Base-by-base conservation (phyloP, 2,113 vertebrate genomes). In the Naja naja region DNA sequence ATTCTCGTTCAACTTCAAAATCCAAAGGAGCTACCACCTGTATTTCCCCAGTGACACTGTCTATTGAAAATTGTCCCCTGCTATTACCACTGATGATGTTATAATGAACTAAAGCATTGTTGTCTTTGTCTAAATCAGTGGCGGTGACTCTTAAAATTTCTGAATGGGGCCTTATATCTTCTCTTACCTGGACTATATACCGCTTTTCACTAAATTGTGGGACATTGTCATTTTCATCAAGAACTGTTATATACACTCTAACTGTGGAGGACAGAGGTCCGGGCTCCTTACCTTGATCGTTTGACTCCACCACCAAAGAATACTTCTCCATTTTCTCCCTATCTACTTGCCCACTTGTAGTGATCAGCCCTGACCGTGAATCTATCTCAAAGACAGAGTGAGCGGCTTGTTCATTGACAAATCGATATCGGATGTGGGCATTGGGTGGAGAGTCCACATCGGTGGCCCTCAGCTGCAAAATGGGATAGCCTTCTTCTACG, bases 61-160 rank as follows among this genome's bases (percentile, higher is more conserved):
- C 99, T 0, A 99, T 99, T 69, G 98, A 98, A 96, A 99, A 99
- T 96, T 99, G 99, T 1, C 99, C 99, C 0, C 99, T 97, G 93
- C 99, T 99, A 95, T 99, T 99, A 3, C 99, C 99, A 0, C 99
- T 99, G 96, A 99, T 99, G 94, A 99, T 99, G 93, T 99, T 99
- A 96, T 99, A 99, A 96, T 99, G 99, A 88, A 99, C 98, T 25
- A 99, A 96, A 0, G 99, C 99, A 0, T 99, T 99, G 91, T 98
- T 98, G 85, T 99, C 99, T 97, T 99, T 99, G 96, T 99, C 99
- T 3, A 94, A 96, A 96, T 99, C 99, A 0, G 99, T 98, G 93
- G 99, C 99, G 0, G 98, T 99, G 60, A 99, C 98, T 0, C 98
- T 98, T n/a, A 99, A 96, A 92, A 99, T 99, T 95, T 99, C 98